Base-by-base conservation (phyloP, 2,113 vertebrate genomes). In the Rattus rattus region DNA sequence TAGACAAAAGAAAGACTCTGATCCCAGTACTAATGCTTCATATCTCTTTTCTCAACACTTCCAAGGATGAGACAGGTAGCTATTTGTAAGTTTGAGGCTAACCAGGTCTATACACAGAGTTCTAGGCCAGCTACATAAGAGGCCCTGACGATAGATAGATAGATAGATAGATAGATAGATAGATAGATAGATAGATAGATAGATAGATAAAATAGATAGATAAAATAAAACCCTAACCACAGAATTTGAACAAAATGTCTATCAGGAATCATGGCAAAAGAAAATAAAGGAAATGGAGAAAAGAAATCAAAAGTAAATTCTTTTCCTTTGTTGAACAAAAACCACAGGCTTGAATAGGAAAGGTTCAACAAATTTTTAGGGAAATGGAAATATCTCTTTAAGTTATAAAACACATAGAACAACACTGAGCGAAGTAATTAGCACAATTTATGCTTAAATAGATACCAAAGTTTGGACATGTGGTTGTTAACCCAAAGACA, bases 381-480 rank as follows among this genome's bases (percentile, higher is more conserved):
- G 0, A 28, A 0, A 8, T 86, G 30, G 16, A 43, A 17, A 16
- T 49, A 2, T 4, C 26, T 65, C 75, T 19, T 80, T 52, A 88
- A 83, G 7, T 77, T 36, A 69, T 52, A 88, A 92, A 85, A 83
- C 79, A 49, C 33, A 26, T 28, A 91, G 91, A 70, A 39, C 1
- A 30, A 30, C 13, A 5, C 3, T 90, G 65, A 81, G 5, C 3
- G 96, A 97, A 88, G 3, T 90, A 86, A 52, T 8, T 8, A 94
- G 17, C 6, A 92, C 83, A 91, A 88, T 76, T 39, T 83, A 90
- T 79, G 54, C 1, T 76, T 92, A 83, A 79, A 92, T 59, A 84
- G 56, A 83, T 14, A 4, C 5, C 52, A n/a, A 88, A 39, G 20
- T 11, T 49, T 85, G 28, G 65, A 10, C 93, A 17, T n/a, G 7